Conservation (phyloP, 2,113 vertebrate species). For the Trematomus loennbergii region DNA sequence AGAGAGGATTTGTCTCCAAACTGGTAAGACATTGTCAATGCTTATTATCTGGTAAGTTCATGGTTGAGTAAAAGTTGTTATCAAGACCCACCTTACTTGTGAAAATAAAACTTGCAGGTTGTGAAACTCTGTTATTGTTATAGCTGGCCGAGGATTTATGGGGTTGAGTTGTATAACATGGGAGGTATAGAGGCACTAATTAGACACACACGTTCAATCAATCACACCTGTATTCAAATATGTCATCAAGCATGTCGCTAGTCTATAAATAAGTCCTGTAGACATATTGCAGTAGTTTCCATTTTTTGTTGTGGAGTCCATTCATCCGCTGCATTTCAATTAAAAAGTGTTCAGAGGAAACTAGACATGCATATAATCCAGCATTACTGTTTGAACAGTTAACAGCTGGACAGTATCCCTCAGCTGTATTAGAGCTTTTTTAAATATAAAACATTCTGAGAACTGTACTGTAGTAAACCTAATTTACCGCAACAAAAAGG, state of each 20-base stretch:
- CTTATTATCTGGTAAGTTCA: conserved; percentile 2
- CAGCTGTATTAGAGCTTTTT: not conserved
- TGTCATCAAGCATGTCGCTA: not conserved
- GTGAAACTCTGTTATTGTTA: conserved; percentile 4
- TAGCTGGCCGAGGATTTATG: conserved; percentile 4
- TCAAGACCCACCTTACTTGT: too few species aligned
- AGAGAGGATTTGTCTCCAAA: not conserved
- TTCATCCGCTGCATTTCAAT: not conserved
- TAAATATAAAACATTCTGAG: not conserved
- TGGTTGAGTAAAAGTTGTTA: not conserved
- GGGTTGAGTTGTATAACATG: conserved; percentile 38
- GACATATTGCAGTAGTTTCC: too few species aligned
- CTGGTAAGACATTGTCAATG: not conserved
- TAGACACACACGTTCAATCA: not conserved
- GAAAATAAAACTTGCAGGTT: not conserved
- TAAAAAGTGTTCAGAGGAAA: not conserved
- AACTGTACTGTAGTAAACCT: too few species aligned
- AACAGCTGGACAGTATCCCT: not conserved
- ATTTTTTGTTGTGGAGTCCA: too few species aligned
- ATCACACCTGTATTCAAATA: not conserved
- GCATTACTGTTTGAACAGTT: not conserved
- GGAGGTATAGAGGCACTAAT: conserved; percentile 41
- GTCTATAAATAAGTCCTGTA: too few species aligned
- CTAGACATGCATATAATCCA: not conserved
- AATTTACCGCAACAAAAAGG: not conserved